A percentile compares a stretch with the other conserved stretches of the same genome.
Evolutionary conservation across 2,888 invertebrate genomes (phyloP).

Genomic region (Dasysyrphus albostriatus): DNA sequence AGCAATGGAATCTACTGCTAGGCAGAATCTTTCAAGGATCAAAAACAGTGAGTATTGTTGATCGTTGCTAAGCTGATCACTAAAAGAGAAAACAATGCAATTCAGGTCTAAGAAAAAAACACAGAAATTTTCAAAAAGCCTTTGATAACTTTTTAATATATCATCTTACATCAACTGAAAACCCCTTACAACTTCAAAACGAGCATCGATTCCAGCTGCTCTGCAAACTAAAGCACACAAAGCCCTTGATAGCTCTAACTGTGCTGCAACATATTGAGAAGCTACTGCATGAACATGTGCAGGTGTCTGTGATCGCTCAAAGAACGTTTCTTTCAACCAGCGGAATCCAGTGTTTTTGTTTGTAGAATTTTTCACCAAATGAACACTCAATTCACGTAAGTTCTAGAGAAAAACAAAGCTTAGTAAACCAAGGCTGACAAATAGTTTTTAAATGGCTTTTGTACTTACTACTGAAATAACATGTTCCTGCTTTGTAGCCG

Average conservation of each 20-base stretch:
- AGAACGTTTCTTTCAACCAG: slow-evolving; percentile 84
- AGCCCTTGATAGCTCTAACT: slow-evolving; percentile 91
- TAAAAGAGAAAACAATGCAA: slow-evolving; percentile 81
- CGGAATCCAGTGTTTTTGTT: slow-evolving; percentile 84
- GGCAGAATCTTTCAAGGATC: slow-evolving; percentile 91
- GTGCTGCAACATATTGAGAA: slow-evolving; percentile 92
- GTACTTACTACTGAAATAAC: slow-evolving; percentile 91
- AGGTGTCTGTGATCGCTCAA: slow-evolving; percentile 86
- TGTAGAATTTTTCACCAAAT: slow-evolving; percentile 88
- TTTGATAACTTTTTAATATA: neutral
- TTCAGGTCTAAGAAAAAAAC: neutral
- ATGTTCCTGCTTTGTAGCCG: slow-evolving; percentile 94
- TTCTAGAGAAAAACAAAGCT: slow-evolving; percentile 85
- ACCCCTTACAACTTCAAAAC: slow-evolving; percentile 89
- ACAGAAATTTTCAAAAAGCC: slow-evolving; percentile 1
- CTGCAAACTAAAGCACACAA: slow-evolving; percentile 90
- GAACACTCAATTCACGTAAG: slow-evolving; percentile 93
- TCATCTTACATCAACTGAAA: slow-evolving; percentile 90
- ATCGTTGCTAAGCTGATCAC: slow-evolving; percentile 89
- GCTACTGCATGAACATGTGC: slow-evolving; percentile 92
- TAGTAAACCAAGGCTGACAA: neutral
- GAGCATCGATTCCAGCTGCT: slow-evolving; percentile 88
- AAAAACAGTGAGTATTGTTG: slow-evolving; percentile 90
- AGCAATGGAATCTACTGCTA: slow-evolving; percentile 91
- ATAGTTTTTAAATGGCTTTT: neutral